Evolutionary conservation across 2,797 vertebrate genomes (phyloP), one percentile per base, ranked within the genome.

Genomic region (Rhadinocentrus ornatus): DNA sequence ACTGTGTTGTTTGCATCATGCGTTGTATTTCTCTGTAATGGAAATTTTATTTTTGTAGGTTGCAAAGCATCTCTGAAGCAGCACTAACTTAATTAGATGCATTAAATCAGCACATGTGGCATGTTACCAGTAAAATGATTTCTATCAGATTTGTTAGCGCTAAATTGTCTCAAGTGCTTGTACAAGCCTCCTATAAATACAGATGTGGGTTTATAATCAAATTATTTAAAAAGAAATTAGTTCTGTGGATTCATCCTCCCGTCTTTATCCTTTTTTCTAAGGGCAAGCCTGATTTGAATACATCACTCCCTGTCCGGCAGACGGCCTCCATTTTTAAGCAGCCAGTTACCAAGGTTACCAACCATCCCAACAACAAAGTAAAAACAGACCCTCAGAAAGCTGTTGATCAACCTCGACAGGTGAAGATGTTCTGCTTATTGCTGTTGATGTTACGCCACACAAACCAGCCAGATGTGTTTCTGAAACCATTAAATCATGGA

Each of bases 261-360:
- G 48, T 0, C 46, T 6, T 46, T 69, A 54, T 77, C 6, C 32
- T 59, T 73, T 18, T 56, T 56, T 46, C 46, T 53, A 72, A 99
- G 97, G 97, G 97, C 37, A 99, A 99, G 87, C 97, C 97, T 13
- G 97, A 99, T 84, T 73, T 99, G 87, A 99, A 99, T 88, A 99
- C 98, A 0, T 97, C 98, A 0, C 95, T 99, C 37, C 98, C 98
- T 0, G 97, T 99, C 71, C 93, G 98, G 75, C 98, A 99, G 94
- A 99, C 98, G 0, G 98, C 98, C 0, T 99, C 98, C 69, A 99
- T 99, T 84, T 99, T 99, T 83, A 99, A 99, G 76, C 98, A 99
- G 62, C 98, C 97, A 0, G 97, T 99, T 70, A 99, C 98, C 29
- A 99, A 99, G 94, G 98, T 99, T 79, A 99, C 98, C 44, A 99